phyloP scores from a whole-genome alignment of 2,888 invertebrate species.

The Synanthedon formicaeformis region DNA sequence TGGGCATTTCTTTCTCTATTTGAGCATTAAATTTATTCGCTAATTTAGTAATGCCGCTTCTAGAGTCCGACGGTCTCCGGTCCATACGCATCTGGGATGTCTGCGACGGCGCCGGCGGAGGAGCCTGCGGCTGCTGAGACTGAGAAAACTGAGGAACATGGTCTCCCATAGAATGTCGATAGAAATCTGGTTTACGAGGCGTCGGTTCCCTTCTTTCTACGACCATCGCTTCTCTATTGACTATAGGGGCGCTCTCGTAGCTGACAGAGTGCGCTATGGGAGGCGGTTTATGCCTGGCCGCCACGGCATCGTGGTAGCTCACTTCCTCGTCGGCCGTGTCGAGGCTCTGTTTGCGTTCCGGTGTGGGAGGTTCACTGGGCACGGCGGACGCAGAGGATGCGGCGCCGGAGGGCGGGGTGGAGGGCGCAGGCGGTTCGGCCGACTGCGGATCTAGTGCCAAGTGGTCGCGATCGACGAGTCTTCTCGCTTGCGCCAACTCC shows the following conservation, averaged over 20 bases:
- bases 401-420: slow-evolving; percentile 37
- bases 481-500: slow-evolving; percentile 82
- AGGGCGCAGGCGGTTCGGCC: slow-evolving; percentile 38
- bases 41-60: slow-evolving; percentile 48
- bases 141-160: slow-evolving; percentile 3
- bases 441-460: slow-evolving; percentile 29
- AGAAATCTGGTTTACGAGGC: slow-evolving; percentile 41
- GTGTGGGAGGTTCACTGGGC: slow-evolving; percentile 34
- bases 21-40: slow-evolving; percentile 52
- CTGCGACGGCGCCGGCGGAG: slow-evolving; percentile 7
- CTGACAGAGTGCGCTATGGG: slow-evolving; percentile 36
- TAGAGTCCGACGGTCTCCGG: slow-evolving; percentile 39
- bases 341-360: slow-evolving; percentile 39
- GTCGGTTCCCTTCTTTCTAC: slow-evolving; percentile 26
- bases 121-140: slow-evolving; percentile 7
- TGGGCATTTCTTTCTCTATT: slow-evolving; percentile 28
- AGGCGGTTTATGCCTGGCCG: slow-evolving; percentile 28
- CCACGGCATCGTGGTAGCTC: slow-evolving; percentile 35
- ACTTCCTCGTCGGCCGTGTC: slow-evolving; percentile 32
- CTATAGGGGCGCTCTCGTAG: slow-evolving; percentile 29
- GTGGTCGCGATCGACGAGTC: slow-evolving; percentile 73
- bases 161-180: slow-evolving; percentile 53
- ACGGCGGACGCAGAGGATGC: slow-evolving; percentile 32
- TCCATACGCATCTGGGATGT: slow-evolving; percentile 4
- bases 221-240: slow-evolving; percentile 25